Evolutionary conservation across 2,888 invertebrate species (phyloP).

Genomic region (Chironomus tentans): DNA sequence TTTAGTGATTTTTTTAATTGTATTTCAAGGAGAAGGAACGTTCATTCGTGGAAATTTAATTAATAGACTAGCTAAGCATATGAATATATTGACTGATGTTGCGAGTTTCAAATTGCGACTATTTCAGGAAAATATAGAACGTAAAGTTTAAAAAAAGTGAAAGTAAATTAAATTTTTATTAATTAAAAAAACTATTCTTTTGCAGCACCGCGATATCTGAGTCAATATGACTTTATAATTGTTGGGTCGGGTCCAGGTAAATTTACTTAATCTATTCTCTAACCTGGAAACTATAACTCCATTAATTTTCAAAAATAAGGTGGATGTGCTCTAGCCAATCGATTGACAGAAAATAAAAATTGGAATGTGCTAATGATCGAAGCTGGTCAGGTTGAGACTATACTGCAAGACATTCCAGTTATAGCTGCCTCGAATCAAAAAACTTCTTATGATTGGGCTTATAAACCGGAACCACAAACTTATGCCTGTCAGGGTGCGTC

Average conservation of each 20-base stretch:
- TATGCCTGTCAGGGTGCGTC: constrained; percentile 44
- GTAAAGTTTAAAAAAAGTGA: background rate
- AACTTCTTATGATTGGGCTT: constrained; percentile 53
- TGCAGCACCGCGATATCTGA: background rate
- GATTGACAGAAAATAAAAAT: background rate
- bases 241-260: constrained; percentile 49
- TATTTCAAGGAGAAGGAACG: too few relatives aligned
- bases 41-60: too few relatives aligned
- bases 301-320: constrained; percentile 27
- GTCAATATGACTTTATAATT: constrained; percentile 45
- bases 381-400: constrained; percentile 43
- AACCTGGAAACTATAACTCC: too few relatives aligned
- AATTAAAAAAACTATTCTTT: background rate
- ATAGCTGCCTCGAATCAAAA: constrained; percentile 47
- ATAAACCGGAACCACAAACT: constrained; percentile 48
- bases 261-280: too few relatives aligned
- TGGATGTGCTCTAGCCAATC: constrained; percentile 47
- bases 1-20: too few relatives aligned
- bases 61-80: too few relatives aligned
- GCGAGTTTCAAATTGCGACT: background rate
- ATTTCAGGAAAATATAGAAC: background rate
- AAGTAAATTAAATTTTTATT: too few relatives aligned
- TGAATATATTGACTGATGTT: background rate
- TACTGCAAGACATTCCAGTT: constrained; percentile 45
- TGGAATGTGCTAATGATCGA: constrained; percentile 44